A percentile compares a stretch with the other conserved stretches of the same genome.
Evolutionary conservation across 1,140 invertebrate genomes (phyloP).

Genomic region (Drosophila pallidifrons): DNA sequence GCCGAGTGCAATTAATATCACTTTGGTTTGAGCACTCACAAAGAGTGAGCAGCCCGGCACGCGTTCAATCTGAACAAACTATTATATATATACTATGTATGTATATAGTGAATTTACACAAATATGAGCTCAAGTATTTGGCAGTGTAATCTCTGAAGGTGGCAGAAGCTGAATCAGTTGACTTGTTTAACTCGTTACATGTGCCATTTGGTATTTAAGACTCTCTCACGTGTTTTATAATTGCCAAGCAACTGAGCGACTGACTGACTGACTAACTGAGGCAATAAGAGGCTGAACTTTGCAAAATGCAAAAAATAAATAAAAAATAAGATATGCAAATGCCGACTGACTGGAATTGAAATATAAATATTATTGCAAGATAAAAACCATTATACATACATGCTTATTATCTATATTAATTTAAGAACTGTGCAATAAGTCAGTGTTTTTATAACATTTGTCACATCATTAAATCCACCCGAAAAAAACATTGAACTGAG

Average conservation of each 20-base stretch:
- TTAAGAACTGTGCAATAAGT: slow-evolving; percentile 5
- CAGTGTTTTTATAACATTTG: slow-evolving; percentile 13
- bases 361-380: neutral
- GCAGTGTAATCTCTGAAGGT: slow-evolving; percentile 4
- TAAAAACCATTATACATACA: neutral
- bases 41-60: slow-evolving; percentile 20
- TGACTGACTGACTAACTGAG: slow-evolving; percentile 27
- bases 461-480: slow-evolving; percentile 9
- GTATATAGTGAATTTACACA: slow-evolving; percentile 2
- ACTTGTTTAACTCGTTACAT: slow-evolving; percentile 72
- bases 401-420: slow-evolving; percentile 6
- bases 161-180: slow-evolving; percentile 14
- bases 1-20: slow-evolving; percentile 25
- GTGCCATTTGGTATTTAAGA: slow-evolving; percentile 63
- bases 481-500: neutral
- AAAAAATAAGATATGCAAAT: slow-evolving; percentile 29
- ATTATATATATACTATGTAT: slow-evolving; percentile 8
- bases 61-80: slow-evolving; percentile 16
- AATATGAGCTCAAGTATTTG: slow-evolving; percentile 19
- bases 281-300: slow-evolving; percentile 30
- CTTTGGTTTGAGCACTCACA: neutral
- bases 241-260: slow-evolving; percentile 31
- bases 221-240: slow-evolving; percentile 69
- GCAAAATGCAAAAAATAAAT: slow-evolving; percentile 13
- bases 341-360: neutral